phyloP scores from a whole-genome alignment of 2,797 vertebrate genomes.

The Euphonia xanthogaster region DNA sequence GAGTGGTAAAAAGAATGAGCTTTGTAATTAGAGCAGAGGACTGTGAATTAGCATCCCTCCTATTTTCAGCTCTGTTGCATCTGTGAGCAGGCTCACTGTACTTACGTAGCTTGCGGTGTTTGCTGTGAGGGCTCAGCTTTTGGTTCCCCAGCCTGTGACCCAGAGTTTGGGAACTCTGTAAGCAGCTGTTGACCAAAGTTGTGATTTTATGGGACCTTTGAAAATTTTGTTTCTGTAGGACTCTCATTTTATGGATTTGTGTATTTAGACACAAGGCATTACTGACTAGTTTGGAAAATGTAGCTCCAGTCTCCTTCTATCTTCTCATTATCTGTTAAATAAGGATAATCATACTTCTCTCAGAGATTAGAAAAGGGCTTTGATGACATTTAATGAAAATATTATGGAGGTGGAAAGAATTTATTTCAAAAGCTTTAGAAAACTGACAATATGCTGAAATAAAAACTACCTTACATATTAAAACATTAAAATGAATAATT shows the following conservation, averaged over 20 bases:
- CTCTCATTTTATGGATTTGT: neutral
- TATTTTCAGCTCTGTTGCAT: neutral
- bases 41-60: neutral
- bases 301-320: neutral
- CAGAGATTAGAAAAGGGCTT: conserved; percentile 26
- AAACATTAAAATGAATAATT: neutral
- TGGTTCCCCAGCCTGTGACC: neutral
- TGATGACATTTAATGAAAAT: conserved; percentile 60
- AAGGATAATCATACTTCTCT: conserved; percentile 57
- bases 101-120: neutral
- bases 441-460: conserved; percentile 27
- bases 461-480: conserved; percentile 16
- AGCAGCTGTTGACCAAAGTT: neutral
- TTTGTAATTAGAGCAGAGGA: conserved; percentile 12
- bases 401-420: conserved; percentile 44
- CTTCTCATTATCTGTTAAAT: conserved; percentile 54
- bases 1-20: neutral
- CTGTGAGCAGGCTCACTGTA: neutral
- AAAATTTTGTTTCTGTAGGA: neutral
- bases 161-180: neutral
- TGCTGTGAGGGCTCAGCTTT: neutral
- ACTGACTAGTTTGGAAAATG: conserved; percentile 6
- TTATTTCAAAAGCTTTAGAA: conserved; percentile 53
- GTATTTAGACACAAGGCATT: neutral
- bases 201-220: neutral